Percentiles rank a stretch among this genome's conserved stretches.
These are phyloP conservation scores for Drosophila equinoxialis DNA, from an alignment of 1,140 invertebrate species.

Conservation along the genomic window DNA sequence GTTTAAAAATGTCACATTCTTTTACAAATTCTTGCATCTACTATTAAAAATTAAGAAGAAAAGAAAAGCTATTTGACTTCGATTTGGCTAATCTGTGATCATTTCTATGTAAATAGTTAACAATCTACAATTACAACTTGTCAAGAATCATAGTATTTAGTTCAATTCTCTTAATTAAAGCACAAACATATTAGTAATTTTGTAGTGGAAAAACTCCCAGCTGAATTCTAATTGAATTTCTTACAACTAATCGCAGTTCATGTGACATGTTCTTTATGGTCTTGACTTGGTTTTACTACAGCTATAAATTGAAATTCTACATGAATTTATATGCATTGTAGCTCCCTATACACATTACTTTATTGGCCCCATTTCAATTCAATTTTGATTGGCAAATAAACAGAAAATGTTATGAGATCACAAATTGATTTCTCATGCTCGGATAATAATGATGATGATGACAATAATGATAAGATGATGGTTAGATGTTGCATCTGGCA, in stretches of 20 bases:
- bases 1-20: too few relatives aligned
- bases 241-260: constrained; percentile 88
- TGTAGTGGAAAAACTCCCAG: too few relatives aligned
- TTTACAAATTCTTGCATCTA: too few relatives aligned
- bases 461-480: constrained; percentile 9
- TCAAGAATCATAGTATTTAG: too few relatives aligned
- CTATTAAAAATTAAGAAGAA: too few relatives aligned
- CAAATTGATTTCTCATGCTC: constrained; percentile 64
- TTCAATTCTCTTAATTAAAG: too few relatives aligned
- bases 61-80: too few relatives aligned
- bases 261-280: constrained; percentile 88
- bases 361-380: constrained; percentile 18
- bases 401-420: constrained; percentile 49
- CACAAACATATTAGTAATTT: too few relatives aligned
- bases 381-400: constrained; percentile 50
- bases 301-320: constrained; percentile 6
- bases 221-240: background rate
- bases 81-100: too few relatives aligned
- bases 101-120: too few relatives aligned
- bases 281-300: constrained; percentile 7
- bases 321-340: constrained; percentile 10
- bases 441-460: constrained; percentile 4
- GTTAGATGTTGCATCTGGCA: constrained; percentile 46
- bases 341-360: constrained; percentile 2
- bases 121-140: too few relatives aligned